A percentile compares a stretch with the other conserved stretches of the same genome.
Conservation (phyloP, 2,888 invertebrate genomes). For the Drosophila macrospina region DNA sequence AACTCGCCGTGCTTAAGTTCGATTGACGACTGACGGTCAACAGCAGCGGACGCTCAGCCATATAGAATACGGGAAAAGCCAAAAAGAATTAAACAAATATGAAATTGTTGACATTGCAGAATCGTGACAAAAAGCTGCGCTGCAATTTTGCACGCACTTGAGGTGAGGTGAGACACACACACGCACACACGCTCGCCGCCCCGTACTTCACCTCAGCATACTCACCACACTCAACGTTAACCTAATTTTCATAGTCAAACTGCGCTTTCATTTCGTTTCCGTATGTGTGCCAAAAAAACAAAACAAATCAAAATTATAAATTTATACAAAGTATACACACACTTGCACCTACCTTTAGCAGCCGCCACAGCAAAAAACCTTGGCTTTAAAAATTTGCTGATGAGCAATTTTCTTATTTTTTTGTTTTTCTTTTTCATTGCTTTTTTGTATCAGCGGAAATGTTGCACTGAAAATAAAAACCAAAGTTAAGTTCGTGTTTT, state of each 20-base stretch:
- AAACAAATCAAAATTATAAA: slow-evolving; percentile 2
- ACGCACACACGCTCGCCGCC: neutral
- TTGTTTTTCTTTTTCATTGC: neutral
- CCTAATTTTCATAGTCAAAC: slow-evolving; percentile 28
- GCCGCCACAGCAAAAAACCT: slow-evolving; percentile 53
- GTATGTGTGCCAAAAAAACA: slow-evolving; percentile 60
- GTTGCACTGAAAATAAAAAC: slow-evolving; percentile 60
- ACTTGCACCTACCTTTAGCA: slow-evolving; percentile 12
- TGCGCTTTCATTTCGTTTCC: slow-evolving; percentile 53
- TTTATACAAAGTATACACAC: neutral
- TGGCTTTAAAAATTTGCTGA: slow-evolving; percentile 61
- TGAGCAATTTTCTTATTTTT: slow-evolving; percentile 31
- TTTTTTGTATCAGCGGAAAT: slow-evolving; percentile 65
- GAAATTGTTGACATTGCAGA: slow-evolving; percentile 45
- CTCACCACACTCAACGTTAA: slow-evolving; percentile 29
- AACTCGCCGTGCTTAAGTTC: slow-evolving; percentile 52
- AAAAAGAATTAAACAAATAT: slow-evolving; percentile 8
- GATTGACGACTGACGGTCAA: slow-evolving; percentile 67
- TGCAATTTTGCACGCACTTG: slow-evolving; percentile 55
- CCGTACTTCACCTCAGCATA: neutral
- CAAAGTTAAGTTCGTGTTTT: slow-evolving; percentile 23
- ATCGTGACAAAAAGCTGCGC: slow-evolving; percentile 52
- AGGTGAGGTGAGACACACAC: neutral
- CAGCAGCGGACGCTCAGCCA: slow-evolving; percentile 55
- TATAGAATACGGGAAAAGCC: slow-evolving; percentile 70